Percentiles rank a stretch among this genome's conserved stretches.
Conservation (phyloP, 2,113 vertebrate genomes). For the Dinomys branickii region DNA sequence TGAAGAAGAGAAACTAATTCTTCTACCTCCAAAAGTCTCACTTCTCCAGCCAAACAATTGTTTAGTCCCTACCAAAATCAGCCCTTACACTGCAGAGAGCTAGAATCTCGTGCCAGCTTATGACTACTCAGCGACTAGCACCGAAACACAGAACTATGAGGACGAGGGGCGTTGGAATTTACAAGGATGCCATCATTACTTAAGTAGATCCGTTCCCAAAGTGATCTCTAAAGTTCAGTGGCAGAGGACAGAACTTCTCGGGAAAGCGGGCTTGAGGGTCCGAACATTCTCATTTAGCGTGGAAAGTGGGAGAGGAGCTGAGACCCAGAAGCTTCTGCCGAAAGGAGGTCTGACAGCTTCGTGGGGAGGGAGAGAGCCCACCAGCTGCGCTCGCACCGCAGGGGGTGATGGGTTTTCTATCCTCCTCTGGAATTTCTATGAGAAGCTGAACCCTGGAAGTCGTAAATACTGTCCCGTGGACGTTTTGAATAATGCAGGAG, state of each 20-base stretch:
- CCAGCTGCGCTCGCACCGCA: background rate
- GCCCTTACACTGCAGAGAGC: background rate
- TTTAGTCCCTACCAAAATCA: background rate
- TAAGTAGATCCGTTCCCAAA: background rate
- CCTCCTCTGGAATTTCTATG: conserved; percentile 31
- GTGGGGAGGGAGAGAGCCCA: background rate
- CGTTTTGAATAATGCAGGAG: conserved; percentile 67
- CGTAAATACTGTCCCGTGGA: conserved; percentile 77
- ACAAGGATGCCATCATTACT: background rate
- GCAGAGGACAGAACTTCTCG: accelerated
- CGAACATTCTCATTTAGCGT: background rate
- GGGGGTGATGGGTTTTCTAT: conserved; percentile 56
- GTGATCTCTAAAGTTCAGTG: background rate
- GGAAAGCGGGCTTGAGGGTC: background rate
- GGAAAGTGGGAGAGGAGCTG: background rate
- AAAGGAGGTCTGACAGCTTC: accelerated
- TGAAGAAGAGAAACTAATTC: background rate
- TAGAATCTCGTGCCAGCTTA: background rate
- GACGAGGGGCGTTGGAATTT: background rate
- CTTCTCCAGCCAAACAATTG: background rate
- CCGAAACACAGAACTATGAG: too few species aligned
- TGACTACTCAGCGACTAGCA: background rate
- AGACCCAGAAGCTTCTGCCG: background rate
- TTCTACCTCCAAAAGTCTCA: background rate
- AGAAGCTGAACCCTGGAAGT: conserved; percentile 59